Percentiles rank a stretch among this genome's conserved stretches.
Evolutionary conservation across 2,888 invertebrate genomes (phyloP).

Genomic region (Zelleria hepariella): DNA sequence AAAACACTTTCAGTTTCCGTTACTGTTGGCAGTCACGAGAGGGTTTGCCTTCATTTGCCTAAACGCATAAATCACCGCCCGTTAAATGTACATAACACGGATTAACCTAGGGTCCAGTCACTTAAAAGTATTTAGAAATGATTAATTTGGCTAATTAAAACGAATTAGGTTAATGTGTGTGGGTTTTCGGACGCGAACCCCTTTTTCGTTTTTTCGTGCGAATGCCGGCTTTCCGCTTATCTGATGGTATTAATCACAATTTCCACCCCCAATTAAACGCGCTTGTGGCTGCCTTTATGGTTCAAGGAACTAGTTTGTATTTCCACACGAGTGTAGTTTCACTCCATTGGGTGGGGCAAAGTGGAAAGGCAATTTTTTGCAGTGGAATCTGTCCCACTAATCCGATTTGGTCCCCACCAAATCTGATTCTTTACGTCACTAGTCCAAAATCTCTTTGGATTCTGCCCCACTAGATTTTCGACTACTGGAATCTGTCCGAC

Average conservation of each 20-base stretch:
- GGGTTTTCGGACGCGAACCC: slow-evolving; percentile 48
- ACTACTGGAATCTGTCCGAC: no score
- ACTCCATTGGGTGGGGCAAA: no score
- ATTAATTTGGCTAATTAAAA: slow-evolving; percentile 66
- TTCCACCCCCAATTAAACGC: slow-evolving; percentile 68
- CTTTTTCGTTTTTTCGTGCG: slow-evolving; percentile 47
- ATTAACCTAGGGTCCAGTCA: slow-evolving; percentile 33
- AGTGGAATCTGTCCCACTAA: no score
- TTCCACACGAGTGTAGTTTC: background rate
- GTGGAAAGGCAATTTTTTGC: no score
- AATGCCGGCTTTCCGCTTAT: slow-evolving; percentile 47
- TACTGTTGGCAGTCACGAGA: slow-evolving; percentile 27
- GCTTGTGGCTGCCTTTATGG: slow-evolving; percentile 35
- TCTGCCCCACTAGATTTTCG: no score
- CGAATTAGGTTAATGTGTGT: slow-evolving; percentile 70
- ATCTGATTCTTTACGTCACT: no score
- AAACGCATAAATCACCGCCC: slow-evolving; percentile 45
- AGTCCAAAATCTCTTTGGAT: no score
- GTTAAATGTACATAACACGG: slow-evolving; percentile 33
- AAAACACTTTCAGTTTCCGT: slow-evolving; percentile 9
- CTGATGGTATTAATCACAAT: slow-evolving; percentile 69
- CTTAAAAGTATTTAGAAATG: slow-evolving; percentile 55
- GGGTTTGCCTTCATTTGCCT: slow-evolving; percentile 32
- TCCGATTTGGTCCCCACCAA: no score
- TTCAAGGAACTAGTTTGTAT: slow-evolving; percentile 22